Evolutionary conservation across 2,888 invertebrate genomes (phyloP).

Genomic region (Philopedon plagiatum): DNA sequence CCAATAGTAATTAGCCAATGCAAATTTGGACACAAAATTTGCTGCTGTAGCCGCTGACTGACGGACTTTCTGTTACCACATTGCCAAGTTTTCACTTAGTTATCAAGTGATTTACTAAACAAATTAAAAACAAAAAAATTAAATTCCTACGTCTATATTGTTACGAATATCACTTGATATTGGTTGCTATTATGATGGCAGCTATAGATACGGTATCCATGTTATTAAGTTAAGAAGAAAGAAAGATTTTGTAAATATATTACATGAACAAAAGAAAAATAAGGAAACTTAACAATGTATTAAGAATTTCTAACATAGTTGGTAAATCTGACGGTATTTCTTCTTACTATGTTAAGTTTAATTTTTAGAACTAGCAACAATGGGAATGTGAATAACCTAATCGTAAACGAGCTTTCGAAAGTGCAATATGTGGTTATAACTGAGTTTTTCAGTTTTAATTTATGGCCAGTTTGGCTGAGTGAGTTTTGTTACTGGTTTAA

Average conservation of each 20-base stretch:
- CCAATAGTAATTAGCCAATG: conserved; percentile 37
- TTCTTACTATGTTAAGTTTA: neutral
- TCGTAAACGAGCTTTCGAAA: neutral
- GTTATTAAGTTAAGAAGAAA: no score
- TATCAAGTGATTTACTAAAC: neutral
- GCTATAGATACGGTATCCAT: no score
- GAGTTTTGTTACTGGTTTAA: no score
- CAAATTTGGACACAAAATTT: conserved; percentile 34
- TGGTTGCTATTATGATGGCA: no score
- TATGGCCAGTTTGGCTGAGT: neutral
- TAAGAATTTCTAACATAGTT: no score
- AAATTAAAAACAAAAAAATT: neutral
- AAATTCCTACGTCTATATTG: no score
- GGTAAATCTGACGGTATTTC: no score
- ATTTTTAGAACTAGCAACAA: neutral
- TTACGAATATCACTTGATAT: no score
- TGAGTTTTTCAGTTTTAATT: neutral
- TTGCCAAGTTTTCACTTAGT: conserved; percentile 2
- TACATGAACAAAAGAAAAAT: no score
- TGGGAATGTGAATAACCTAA: neutral
- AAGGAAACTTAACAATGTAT: no score
- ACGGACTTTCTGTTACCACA: neutral
- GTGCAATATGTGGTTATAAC: neutral
- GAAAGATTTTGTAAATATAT: no score
- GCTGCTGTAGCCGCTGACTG: conserved; percentile 17